Conservation (phyloP, 2,113 vertebrate species). For the Sebastes fasciatus region DNA sequence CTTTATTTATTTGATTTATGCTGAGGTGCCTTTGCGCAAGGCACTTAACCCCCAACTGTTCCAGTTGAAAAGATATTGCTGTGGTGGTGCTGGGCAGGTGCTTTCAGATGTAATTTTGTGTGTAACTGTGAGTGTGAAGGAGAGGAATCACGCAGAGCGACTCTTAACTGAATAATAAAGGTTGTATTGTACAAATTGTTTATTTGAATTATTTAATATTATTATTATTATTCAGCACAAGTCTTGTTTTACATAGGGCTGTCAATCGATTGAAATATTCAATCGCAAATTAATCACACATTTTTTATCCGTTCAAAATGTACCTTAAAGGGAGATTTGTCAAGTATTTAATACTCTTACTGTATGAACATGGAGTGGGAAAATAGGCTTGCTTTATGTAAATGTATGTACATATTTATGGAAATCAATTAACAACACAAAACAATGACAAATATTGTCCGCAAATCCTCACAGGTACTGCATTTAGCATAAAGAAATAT, state of each 20-base stretch:
- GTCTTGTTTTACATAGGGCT: not conserved
- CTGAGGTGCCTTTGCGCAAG: constrained; percentile 1
- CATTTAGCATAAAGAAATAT: no score
- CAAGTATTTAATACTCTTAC: no score
- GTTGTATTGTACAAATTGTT: not conserved
- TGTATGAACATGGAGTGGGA: no score
- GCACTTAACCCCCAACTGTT: constrained; percentile 3
- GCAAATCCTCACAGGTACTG: no score
- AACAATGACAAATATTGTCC: no score
- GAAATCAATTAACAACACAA: no score
- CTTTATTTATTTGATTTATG: not conserved
- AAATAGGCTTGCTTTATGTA: no score
- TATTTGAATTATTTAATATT: not conserved
- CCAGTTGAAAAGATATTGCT: not conserved
- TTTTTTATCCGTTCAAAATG: no score
- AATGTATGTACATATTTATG: no score
- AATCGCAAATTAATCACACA: no score
- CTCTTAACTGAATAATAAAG: constrained; percentile 12
- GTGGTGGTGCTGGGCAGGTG: not conserved
- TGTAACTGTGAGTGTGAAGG: not conserved
- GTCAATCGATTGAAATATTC: no score
- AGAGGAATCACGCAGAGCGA: not conserved
- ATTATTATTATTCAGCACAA: not conserved
- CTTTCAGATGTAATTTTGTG: not conserved
- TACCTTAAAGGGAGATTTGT: no score